Conservation (phyloP, 2,113 vertebrate genomes). For the Cryptomyrus ogoouensis region DNA sequence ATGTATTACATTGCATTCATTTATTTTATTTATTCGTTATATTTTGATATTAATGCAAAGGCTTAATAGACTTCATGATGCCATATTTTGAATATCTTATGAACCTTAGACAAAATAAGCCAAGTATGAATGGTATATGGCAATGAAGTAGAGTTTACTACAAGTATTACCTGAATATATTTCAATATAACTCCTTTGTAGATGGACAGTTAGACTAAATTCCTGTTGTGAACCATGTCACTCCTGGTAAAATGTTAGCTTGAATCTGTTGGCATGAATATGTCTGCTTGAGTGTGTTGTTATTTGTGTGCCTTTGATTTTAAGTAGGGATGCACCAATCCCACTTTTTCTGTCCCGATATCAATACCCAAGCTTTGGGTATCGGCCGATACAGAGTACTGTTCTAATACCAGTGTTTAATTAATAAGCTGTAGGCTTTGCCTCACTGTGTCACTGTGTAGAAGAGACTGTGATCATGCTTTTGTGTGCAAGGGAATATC, state of each 20-base stretch:
- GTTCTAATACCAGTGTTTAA: no score
- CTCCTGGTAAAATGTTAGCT: background rate
- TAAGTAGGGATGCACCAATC: background rate
- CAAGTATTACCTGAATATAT: background rate
- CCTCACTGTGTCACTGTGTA: no score
- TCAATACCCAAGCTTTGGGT: no score
- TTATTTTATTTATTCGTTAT: slow-evolving; percentile 8
- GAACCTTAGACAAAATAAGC: background rate
- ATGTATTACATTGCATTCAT: slow-evolving; percentile 57
- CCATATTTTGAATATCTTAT: slow-evolving; percentile 5
- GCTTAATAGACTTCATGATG: background rate
- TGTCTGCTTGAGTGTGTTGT: background rate
- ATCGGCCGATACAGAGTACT: no score
- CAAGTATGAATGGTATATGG: background rate
- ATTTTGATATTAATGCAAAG: slow-evolving; percentile 10
- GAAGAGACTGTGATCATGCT: no score
- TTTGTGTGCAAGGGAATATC: no score
- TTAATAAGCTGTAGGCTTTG: no score
- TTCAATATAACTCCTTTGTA: background rate
- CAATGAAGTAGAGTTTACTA: background rate
- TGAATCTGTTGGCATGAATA: background rate
- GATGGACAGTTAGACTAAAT: background rate
- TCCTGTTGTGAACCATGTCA: background rate
- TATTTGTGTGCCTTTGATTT: background rate
- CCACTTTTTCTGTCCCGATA: no score